Evolutionary conservation across 1,140 invertebrate genomes (phyloP).

Genomic region (Drosophila arizonae): DNA sequence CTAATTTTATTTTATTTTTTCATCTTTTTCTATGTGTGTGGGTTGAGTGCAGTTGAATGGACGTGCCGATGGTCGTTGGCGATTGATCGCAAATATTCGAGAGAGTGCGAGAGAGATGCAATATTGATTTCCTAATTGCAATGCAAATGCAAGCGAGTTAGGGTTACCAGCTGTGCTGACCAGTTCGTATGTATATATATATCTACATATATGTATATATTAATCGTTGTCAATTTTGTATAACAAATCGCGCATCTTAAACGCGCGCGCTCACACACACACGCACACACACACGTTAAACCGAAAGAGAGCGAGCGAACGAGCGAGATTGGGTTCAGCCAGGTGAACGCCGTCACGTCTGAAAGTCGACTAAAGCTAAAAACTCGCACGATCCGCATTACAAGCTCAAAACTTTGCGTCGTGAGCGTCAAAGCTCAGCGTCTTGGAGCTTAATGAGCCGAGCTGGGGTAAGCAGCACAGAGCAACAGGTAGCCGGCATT

Average conservation of each 20-base stretch:
- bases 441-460: constrained; percentile 34
- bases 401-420: constrained; percentile 2
- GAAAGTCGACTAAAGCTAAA: constrained; percentile 42
- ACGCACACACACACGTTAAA: background rate
- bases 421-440: constrained; percentile 29
- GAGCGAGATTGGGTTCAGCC: background rate
- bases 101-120: constrained; percentile 23
- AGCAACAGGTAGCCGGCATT: constrained; percentile 50
- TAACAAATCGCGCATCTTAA: constrained; percentile 16
- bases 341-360: constrained; percentile 45
- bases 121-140: constrained; percentile 42
- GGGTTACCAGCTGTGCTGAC: constrained; percentile 27
- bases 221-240: constrained; percentile 45
- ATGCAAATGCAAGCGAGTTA: background rate
- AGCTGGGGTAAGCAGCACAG: background rate
- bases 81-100: constrained; percentile 28
- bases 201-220: constrained; percentile 4
- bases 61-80: constrained; percentile 59
- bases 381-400: constrained; percentile 23
- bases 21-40: constrained; percentile 45
- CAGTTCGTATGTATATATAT: constrained; percentile 37
- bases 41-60: constrained; percentile 65
- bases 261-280: constrained; percentile 30
- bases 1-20: constrained; percentile 22
- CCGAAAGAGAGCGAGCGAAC: too few relatives aligned